Conservation (phyloP, 2,113 vertebrate genomes). For the Elanoides forficatus region DNA sequence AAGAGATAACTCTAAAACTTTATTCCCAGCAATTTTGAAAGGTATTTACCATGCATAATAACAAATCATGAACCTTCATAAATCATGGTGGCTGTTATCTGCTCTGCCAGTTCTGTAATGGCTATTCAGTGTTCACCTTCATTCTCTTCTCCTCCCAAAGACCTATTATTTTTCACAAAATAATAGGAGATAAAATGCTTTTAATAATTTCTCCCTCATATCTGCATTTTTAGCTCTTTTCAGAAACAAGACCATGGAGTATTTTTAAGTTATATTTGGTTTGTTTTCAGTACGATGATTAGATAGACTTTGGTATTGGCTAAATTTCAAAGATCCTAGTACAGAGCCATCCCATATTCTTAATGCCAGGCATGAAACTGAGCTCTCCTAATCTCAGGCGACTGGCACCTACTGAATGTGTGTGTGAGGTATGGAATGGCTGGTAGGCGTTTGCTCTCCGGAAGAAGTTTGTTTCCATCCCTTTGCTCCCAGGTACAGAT, state of each 20-base stretch:
- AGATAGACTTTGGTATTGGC: not conserved
- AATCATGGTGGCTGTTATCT: conserved; percentile 49
- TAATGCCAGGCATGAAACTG: not conserved
- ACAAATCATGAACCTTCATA: conserved; percentile 57
- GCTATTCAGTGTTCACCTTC: conserved; percentile 68
- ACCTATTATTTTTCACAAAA: conserved; percentile 71
- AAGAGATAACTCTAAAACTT: conserved; percentile 52
- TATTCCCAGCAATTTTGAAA: conserved; percentile 46
- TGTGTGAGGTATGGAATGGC: not conserved
- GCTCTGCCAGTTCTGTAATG: conserved; percentile 59
- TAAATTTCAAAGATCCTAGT: conserved; percentile 2
- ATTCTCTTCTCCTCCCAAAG: conserved; percentile 64
- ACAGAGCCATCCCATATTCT: not conserved
- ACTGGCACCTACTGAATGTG: not conserved
- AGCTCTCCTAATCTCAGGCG: not conserved
- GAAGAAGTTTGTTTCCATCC: not conserved
- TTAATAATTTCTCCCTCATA: conserved; percentile 58
- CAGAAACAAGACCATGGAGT: conserved; percentile 51
- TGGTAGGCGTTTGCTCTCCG: not conserved
- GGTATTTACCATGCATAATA: conserved; percentile 68
- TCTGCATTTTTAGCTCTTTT: conserved; percentile 59
- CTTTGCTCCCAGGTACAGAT: not conserved
- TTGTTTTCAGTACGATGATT: not conserved
- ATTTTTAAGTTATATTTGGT: not conserved
- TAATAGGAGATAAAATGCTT: conserved; percentile 65